phyloP scores from a whole-genome alignment of 2,113 vertebrate genomes.

The Alosa alosa region DNA sequence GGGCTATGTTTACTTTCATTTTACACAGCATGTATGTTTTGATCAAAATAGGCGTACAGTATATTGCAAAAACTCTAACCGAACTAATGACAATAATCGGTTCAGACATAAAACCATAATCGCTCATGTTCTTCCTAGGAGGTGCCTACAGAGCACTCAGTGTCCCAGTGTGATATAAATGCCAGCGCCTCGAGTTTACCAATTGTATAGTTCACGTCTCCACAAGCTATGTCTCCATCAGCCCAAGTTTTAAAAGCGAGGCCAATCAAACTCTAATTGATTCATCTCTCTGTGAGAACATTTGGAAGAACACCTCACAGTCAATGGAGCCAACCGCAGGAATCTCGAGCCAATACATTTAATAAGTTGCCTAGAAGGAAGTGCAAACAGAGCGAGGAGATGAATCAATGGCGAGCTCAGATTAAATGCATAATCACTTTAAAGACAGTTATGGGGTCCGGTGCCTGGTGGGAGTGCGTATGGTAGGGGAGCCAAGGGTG shows the following conservation, averaged over 20 bases:
- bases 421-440: slow-evolving; percentile 37
- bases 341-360: slow-evolving; percentile 14
- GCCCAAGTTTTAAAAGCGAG: neutral
- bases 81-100: neutral
- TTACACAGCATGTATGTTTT: neutral
- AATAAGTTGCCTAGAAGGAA: slow-evolving; percentile 16
- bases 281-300: slow-evolving; percentile 6
- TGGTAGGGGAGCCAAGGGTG: neutral
- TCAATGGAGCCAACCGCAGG: neutral
- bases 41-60: neutral
- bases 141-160: neutral
- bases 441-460: slow-evolving; percentile 8
- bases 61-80: neutral
- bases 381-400: neutral
- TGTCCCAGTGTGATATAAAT: neutral
- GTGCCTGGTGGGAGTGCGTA: neutral
- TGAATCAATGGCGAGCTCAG: slow-evolving; percentile 23
- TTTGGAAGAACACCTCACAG: slow-evolving; percentile 1
- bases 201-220: neutral
- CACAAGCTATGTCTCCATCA: neutral
- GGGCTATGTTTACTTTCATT: neutral
- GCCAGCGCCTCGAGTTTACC: neutral
- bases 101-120: neutral
- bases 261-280: slow-evolving; percentile 1
- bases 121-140: neutral